phyloP scores from a whole-genome alignment of 1,140 invertebrate species.

The Drosophila equinoxialis region DNA sequence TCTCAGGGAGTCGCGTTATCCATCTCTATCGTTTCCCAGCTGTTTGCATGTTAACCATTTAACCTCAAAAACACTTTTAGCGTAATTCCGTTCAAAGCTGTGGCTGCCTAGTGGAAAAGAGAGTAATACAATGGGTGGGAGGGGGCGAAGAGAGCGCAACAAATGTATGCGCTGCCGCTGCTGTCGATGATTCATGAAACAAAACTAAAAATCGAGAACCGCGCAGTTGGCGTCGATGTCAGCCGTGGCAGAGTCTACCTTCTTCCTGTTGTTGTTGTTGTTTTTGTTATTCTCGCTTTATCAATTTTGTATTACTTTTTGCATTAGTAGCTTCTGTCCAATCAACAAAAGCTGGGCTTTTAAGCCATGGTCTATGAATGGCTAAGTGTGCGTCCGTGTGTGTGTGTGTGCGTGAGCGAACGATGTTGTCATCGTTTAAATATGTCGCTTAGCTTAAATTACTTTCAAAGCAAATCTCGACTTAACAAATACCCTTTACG shows the following conservation, averaged over 20 bases:
- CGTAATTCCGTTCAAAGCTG: constrained; percentile 5
- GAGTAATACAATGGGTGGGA: constrained; percentile 2
- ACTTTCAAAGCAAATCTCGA: constrained; percentile 21
- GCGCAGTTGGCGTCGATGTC: constrained; percentile 7
- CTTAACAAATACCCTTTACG: not conserved
- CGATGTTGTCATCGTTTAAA: constrained; percentile 75
- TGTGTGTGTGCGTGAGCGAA: constrained; percentile 26
- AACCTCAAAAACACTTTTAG: constrained; percentile 19
- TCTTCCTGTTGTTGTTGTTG: constrained; percentile 22
- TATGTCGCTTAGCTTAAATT: constrained; percentile 42
- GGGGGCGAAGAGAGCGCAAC: constrained; percentile 13
- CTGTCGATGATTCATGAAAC: constrained; percentile 37
- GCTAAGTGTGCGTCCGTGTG: constrained; percentile 13
- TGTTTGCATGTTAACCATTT: constrained; percentile 5
- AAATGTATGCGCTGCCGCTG: constrained; percentile 15
- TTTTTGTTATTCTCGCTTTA: constrained; percentile 38
- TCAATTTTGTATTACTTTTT: constrained; percentile 44
- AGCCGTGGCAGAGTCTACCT: constrained; percentile 51
- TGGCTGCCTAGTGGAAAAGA: constrained; percentile 10
- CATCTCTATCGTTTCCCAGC: constrained; percentile 13
- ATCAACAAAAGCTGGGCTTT: constrained; percentile 39
- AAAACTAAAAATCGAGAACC: constrained; percentile 16
- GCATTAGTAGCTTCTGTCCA: constrained; percentile 36
- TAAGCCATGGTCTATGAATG: constrained; percentile 43
- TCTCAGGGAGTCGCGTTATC: not conserved